Evolutionary conservation across 2,888 invertebrate genomes (phyloP), one percentile per base, ranked within the genome.

Genomic region (Temnothorax unifasciatus): DNA sequence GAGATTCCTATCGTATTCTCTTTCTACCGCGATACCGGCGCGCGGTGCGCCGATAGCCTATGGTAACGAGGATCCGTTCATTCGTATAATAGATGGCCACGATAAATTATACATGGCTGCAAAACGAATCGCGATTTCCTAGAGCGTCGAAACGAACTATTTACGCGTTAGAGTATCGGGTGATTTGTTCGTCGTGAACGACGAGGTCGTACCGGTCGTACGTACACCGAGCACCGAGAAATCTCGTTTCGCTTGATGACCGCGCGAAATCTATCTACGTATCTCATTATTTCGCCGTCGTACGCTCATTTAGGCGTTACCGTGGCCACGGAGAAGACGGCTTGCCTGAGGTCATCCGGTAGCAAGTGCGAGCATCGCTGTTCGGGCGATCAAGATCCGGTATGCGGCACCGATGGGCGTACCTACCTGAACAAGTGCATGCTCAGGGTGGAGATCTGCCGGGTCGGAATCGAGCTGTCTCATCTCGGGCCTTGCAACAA

Each of bases 341-440:
- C 94, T n/a, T 96, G 96, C 90, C 93, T 95, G 85, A 94, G 96
- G 87, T 95, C 96, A 18, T 93, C 95, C 38, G 95, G 96, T 52
- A 96, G 96, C 68, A 96, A 96, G 92, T 96, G 96, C 91, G 95
- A 95, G 89, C 95, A 97, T 93, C 96, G 97, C 73, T 98, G 98
- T 94, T 97, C 97, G 0, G 96, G 97, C 0, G 98, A 98, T 93
- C 96, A 97, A 90, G 98, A 98, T 94, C 97, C 97, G 0, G 98
- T 98, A 34, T 98, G 98, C 93, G 98, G 98, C 0, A 98, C 98
- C 0, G 97, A 98, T 89, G 98, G 98, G 44, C 96, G 98, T 86
- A 98, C 98, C 0, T 98, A 98, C 92, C 96, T 98, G 63, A 98
- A 98, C 95, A 96, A 97, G 92, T 98, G 97, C 91, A 95, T 96